phyloP scores from a whole-genome alignment of 2,797 vertebrate species.

The Parambassis ranga region DNA sequence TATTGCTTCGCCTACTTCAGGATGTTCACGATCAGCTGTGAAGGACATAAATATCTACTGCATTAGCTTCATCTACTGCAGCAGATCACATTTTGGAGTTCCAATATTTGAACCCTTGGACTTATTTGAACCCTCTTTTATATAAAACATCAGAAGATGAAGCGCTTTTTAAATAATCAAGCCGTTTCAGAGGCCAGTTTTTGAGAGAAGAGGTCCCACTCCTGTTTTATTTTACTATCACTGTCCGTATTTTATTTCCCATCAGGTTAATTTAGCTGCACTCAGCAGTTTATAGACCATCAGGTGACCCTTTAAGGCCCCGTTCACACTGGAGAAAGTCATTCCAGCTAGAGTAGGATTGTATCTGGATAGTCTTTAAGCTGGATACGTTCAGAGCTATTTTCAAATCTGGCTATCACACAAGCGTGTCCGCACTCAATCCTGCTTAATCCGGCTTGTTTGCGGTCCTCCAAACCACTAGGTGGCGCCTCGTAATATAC shows the following conservation, averaged over 20 bases:
- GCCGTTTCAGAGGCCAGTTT: neutral
- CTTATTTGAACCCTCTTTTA: neutral
- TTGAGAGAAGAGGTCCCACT: neutral
- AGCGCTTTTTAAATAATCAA: neutral
- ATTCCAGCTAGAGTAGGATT: too few relatives aligned
- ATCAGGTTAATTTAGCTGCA: neutral
- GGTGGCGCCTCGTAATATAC: too few relatives aligned
- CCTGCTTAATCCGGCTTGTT: too few relatives aligned
- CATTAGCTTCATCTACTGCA: too few relatives aligned
- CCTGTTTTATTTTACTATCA: neutral
- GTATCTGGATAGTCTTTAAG: too few relatives aligned
- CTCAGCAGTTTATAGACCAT: neutral
- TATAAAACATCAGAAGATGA: neutral
- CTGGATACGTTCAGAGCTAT: too few relatives aligned
- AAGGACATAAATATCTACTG: constrained; percentile 13
- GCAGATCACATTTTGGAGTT: too few relatives aligned
- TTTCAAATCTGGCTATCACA: too few relatives aligned
- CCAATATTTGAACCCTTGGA: too few relatives aligned
- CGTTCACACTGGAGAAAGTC: too few relatives aligned
- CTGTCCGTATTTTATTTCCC: neutral
- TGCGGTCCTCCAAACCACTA: too few relatives aligned
- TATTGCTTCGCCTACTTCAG: constrained; percentile 10
- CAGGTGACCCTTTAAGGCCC: neutral
- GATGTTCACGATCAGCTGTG: constrained; percentile 14
- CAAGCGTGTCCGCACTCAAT: too few relatives aligned